phyloP scores from a whole-genome alignment of 2,113 vertebrate genomes.

The Cathartes aura region DNA sequence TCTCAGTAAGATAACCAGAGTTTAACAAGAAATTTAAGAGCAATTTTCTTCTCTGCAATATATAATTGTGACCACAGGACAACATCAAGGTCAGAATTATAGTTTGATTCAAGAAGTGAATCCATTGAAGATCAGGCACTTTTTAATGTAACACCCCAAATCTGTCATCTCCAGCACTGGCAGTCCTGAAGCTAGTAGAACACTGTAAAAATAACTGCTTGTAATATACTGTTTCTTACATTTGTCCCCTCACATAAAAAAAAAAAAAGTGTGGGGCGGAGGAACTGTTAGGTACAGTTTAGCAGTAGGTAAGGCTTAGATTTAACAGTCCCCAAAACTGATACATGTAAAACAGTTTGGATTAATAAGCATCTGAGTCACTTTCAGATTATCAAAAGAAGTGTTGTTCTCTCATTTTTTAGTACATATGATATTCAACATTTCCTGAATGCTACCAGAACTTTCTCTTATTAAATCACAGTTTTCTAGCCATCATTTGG shows the following conservation, averaged over 20 bases:
- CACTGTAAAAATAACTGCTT: background rate
- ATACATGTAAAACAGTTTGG: background rate
- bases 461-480: background rate
- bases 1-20: background rate
- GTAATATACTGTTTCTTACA: background rate
- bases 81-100: background rate
- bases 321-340: background rate
- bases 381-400: background rate
- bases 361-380: background rate
- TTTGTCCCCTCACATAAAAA: background rate
- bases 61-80: background rate
- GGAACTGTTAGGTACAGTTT: background rate
- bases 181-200: background rate
- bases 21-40: background rate
- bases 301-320: background rate
- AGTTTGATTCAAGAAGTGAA: background rate
- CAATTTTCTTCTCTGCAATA: background rate
- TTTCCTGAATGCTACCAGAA: background rate
- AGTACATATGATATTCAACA: background rate
- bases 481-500: background rate
- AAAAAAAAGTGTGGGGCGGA: rapidly evolving
- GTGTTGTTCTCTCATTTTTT: background rate
- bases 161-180: background rate
- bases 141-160: background rate
- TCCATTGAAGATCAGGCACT: background rate